Conservation (phyloP, 2,888 invertebrate genomes). For the Gortyna flavago region DNA sequence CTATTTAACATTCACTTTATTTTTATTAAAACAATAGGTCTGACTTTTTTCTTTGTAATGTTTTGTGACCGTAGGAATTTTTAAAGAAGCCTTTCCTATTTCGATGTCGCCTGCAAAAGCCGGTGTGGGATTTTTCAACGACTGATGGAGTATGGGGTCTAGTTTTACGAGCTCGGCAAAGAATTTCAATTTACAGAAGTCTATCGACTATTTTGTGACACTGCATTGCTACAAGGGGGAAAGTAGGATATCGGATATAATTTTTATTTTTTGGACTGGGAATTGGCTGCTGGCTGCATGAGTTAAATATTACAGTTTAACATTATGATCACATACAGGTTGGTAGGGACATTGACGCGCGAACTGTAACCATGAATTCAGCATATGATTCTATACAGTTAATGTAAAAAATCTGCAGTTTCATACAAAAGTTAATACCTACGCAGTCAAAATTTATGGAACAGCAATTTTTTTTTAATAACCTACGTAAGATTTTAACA, state of each 20-base stretch:
- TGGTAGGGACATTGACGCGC: too few relatives aligned
- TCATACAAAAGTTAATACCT: too few relatives aligned
- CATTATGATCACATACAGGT: too few relatives aligned
- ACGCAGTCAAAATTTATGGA: too few relatives aligned
- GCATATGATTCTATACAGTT: too few relatives aligned
- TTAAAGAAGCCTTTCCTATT: conserved; percentile 16
- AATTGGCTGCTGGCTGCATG: background rate
- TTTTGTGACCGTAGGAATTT: conserved; percentile 3
- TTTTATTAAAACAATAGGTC: conserved; percentile 18
- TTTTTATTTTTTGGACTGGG: background rate
- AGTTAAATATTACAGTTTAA: background rate
- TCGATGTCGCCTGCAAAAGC: conserved; percentile 19
- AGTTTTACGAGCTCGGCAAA: conserved; percentile 28
- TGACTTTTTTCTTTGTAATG: conserved; percentile 15
- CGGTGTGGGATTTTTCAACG: conserved; percentile 31
- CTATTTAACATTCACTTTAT: conserved; percentile 1
- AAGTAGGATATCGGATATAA: background rate
- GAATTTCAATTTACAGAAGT: conserved; percentile 48
- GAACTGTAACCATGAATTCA: too few relatives aligned
- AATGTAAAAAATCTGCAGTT: too few relatives aligned
- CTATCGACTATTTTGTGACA: conserved; percentile 26
- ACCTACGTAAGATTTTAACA: too few relatives aligned
- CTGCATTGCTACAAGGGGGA: background rate
- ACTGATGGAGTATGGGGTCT: conserved; percentile 27
- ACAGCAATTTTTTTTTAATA: too few relatives aligned